Evolutionary conservation across 2,888 invertebrate species (phyloP).

Genomic region (Macroteleia sp.): DNA sequence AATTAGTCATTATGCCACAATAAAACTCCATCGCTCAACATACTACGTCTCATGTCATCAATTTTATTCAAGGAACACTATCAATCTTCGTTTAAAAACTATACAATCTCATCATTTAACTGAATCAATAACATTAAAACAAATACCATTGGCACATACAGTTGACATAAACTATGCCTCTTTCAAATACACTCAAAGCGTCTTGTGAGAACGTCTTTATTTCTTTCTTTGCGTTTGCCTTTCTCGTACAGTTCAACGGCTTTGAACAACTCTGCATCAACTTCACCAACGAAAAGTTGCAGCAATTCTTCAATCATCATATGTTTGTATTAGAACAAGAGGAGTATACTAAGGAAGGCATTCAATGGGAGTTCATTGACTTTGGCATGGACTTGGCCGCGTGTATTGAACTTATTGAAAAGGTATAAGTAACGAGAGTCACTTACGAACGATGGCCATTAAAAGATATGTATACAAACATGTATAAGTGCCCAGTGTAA

Average conservation of each 20-base stretch:
- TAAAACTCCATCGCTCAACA: background rate
- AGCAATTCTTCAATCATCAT: constrained; percentile 99
- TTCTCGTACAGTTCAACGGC: constrained; percentile 90
- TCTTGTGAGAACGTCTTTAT: constrained; percentile 63
- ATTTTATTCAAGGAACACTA: constrained; percentile 6
- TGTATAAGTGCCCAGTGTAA: too few relatives aligned
- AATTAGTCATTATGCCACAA: constrained; percentile 10
- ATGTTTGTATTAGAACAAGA: constrained; percentile 99
- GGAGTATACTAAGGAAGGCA: constrained; percentile 97
- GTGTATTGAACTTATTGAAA: constrained; percentile 97
- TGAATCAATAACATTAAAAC: constrained; percentile 31
- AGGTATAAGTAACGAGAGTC: constrained; percentile 87
- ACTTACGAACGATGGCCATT: too few relatives aligned
- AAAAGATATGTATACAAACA: too few relatives aligned
- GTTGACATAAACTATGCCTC: constrained; percentile 21
- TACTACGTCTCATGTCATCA: constrained; percentile 5
- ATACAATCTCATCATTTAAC: constrained; percentile 3
- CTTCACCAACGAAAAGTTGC: constrained; percentile 98
- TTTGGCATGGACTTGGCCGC: constrained; percentile 98
- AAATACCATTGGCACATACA: constrained; percentile 24
- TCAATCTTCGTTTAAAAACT: background rate
- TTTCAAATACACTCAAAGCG: constrained; percentile 46
- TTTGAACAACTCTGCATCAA: constrained; percentile 99
- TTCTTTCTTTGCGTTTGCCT: constrained; percentile 70
- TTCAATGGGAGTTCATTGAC: constrained; percentile 98